phyloP scores from a whole-genome alignment of 2,888 invertebrate species.

The Platypus cylindrus region DNA sequence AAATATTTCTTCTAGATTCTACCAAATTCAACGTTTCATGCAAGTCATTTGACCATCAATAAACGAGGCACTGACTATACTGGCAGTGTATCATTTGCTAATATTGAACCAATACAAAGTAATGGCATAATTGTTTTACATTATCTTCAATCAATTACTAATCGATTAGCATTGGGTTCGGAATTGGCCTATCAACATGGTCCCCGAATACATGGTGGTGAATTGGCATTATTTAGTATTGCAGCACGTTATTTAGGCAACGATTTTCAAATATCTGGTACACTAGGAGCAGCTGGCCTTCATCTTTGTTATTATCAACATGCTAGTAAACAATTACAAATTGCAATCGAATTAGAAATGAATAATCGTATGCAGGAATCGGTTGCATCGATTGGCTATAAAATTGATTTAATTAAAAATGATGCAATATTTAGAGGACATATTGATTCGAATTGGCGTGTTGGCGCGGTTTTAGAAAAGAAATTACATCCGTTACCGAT shows the following conservation, averaged over 20 bases:
- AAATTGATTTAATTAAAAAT: constrained; percentile 89
- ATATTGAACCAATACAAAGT: constrained; percentile 78
- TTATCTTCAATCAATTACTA: constrained; percentile 79
- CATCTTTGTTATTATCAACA: constrained; percentile 91
- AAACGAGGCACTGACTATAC: constrained; percentile 81
- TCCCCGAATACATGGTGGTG: constrained; percentile 75
- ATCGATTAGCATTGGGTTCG: constrained; percentile 71
- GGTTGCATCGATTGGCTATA: constrained; percentile 84
- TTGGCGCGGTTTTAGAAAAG: constrained; percentile 89
- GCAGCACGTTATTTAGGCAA: constrained; percentile 57
- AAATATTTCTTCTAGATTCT: too few relatives aligned
- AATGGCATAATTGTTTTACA: constrained; percentile 78
- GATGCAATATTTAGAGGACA: constrained; percentile 91
- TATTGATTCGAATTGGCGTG: constrained; percentile 85
- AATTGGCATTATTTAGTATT: constrained; percentile 75
- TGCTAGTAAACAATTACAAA: constrained; percentile 79
- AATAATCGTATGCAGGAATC: constrained; percentile 84
- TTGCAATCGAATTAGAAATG: constrained; percentile 92
- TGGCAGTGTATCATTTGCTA: constrained; percentile 76
- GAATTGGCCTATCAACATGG: constrained; percentile 93
- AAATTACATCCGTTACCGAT: constrained; percentile 87
- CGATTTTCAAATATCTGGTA: constrained; percentile 57
- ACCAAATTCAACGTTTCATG: constrained; percentile 76
- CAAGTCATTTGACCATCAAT: constrained; percentile 77
- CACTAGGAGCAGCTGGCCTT: constrained; percentile 64